Evolutionary conservation across 1,140 invertebrate species (phyloP).

Genomic region (Drosophila pachea): DNA sequence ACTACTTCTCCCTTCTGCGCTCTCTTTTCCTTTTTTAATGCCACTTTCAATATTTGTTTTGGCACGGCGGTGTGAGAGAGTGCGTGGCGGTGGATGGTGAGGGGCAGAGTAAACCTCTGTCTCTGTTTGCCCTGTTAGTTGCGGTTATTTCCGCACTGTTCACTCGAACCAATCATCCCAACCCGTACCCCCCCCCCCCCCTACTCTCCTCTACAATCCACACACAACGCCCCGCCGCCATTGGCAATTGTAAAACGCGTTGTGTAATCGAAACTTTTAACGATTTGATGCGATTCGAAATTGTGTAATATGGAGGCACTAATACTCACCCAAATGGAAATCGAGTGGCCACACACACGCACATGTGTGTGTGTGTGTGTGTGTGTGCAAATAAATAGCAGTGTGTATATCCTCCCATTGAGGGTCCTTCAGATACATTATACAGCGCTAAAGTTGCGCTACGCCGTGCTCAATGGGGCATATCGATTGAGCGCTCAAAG

Average conservation of each 20-base stretch:
- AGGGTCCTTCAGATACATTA: constrained; percentile 71
- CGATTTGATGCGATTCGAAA: constrained; percentile 76
- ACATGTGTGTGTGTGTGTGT: constrained; percentile 8
- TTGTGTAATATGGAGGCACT: constrained; percentile 74
- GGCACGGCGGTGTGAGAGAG: constrained; percentile 12
- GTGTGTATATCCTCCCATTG: constrained; percentile 26
- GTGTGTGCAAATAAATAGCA: constrained; percentile 45
- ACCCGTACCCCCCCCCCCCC: neutral
- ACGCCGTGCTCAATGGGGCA: constrained; percentile 48
- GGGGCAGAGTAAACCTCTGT: no score
- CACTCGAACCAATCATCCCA: constrained; percentile 12
- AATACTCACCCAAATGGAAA: constrained; percentile 61
- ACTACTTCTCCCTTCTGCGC: neutral
- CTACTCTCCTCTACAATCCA: neutral
- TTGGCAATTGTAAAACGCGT: constrained; percentile 70
- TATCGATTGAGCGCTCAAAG: constrained; percentile 55
- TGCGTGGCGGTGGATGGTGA: neutral
- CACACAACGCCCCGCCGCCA: neutral
- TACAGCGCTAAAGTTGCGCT: constrained; percentile 51
- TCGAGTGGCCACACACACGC: constrained; percentile 25
- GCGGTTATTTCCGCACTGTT: constrained; percentile 27
- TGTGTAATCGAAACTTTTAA: constrained; percentile 77
- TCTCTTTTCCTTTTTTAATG: constrained; percentile 58
- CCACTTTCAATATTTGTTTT: constrained; percentile 77
- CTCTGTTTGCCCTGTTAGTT: constrained; percentile 24